These are phyloP conservation scores for Corythaixoides concolor DNA, from an alignment of 2,113 vertebrate species.

Conservation along the genomic window DNA sequence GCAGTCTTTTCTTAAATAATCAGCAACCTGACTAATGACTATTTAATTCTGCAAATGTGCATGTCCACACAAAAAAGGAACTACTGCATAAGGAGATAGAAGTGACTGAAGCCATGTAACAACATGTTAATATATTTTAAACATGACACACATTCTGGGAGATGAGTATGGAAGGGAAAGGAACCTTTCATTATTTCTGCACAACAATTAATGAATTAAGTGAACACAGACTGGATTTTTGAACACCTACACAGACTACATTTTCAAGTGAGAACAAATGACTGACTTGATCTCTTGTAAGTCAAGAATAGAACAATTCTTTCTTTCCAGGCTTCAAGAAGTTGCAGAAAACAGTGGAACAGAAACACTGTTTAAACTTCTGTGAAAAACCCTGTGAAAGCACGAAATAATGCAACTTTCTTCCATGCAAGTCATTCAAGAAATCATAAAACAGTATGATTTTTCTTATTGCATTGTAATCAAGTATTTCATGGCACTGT, in stretches of 20 bases:
- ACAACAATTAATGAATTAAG: background rate
- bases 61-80: background rate
- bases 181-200: background rate
- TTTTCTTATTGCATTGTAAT: background rate
- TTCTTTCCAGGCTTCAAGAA: background rate
- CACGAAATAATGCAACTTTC: background rate
- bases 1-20: background rate
- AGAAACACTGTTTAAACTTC: background rate
- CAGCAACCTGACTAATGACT: background rate
- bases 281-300: background rate
- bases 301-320: background rate
- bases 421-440: background rate
- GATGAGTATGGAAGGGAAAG: background rate
- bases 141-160: accelerated
- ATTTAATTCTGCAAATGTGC: background rate
- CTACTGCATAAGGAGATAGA: background rate
- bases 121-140: background rate
- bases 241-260: background rate
- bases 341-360: background rate
- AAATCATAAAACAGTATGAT: background rate
- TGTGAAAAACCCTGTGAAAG: background rate
- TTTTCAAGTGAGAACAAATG: background rate
- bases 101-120: background rate
- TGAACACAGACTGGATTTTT: background rate
- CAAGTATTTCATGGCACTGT: background rate